Evolutionary conservation across 2,888 invertebrate species (phyloP).

Genomic region (Pristionchus arcanus): DNA sequence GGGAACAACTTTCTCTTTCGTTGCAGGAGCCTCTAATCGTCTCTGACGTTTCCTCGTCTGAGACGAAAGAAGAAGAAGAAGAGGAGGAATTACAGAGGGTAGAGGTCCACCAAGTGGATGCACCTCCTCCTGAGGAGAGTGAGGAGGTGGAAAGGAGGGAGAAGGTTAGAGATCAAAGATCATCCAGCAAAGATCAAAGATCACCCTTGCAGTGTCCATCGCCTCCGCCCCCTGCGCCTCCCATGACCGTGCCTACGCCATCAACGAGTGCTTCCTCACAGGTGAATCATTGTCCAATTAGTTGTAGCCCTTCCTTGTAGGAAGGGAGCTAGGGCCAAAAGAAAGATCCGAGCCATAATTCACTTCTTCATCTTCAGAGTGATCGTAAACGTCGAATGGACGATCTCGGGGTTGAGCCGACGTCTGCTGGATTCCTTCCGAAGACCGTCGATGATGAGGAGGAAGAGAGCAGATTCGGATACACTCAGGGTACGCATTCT

Average conservation of each 20-base stretch:
- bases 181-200: not conserved
- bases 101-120: constrained; percentile 42
- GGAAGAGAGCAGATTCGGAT: constrained; percentile 78
- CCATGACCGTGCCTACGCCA: not conserved
- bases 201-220: not conserved
- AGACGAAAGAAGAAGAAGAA: constrained; percentile 65
- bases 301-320: too few relatives aligned
- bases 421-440: constrained; percentile 76
- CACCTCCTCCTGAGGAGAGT: not conserved
- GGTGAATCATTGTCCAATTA: not conserved
- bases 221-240: constrained; percentile 47
- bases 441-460: constrained; percentile 86
- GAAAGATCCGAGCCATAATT: too few relatives aligned
- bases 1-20: not conserved
- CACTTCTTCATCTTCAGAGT: not conserved
- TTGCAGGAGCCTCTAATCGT: constrained; percentile 63
- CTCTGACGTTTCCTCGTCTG: constrained; percentile 70
- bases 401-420: constrained; percentile 60
- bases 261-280: not conserved
- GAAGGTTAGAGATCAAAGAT: not conserved
- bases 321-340: not conserved
- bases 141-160: constrained; percentile 4
- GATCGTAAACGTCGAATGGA: constrained; percentile 47
- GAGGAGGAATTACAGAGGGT: constrained; percentile 39
- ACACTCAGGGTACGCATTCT: constrained; percentile 56